Percentiles rank a stretch among this genome's conserved stretches.
Evolutionary conservation across 1,140 invertebrate species (phyloP).

Genomic region (Pantala flavescens): DNA sequence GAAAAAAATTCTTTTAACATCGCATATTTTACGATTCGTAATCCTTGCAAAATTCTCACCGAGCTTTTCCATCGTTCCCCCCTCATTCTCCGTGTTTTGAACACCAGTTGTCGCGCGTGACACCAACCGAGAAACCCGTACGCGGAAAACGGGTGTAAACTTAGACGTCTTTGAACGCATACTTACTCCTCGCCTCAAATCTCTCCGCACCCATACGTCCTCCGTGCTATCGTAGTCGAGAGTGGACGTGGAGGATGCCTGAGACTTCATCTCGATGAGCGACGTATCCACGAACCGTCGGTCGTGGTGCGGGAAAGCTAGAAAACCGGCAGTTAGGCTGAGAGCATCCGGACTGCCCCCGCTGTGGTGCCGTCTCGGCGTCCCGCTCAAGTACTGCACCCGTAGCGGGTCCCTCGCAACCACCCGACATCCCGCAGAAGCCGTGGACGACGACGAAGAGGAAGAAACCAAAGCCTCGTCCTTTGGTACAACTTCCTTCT

Average conservation of each 20-base stretch:
- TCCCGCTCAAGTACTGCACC: not conserved
- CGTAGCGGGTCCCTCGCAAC: not conserved
- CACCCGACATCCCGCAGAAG: not conserved
- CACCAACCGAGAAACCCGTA: too few relatives aligned
- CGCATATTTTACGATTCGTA: too few relatives aligned
- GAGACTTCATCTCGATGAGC: conserved; percentile 67
- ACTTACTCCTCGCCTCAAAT: not conserved
- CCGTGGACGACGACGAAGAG: not conserved
- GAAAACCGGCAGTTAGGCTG: not conserved
- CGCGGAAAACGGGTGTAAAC: too few relatives aligned
- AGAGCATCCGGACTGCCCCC: not conserved
- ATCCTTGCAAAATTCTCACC: too few relatives aligned
- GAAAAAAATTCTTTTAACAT: too few relatives aligned
- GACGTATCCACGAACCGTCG: conserved; percentile 69
- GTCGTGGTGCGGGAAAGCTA: conserved; percentile 55
- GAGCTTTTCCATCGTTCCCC: too few relatives aligned
- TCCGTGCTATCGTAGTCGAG: conserved; percentile 48
- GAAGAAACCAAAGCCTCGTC: not conserved
- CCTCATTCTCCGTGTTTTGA: too few relatives aligned
- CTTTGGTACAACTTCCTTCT: not conserved
- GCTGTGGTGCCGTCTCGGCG: not conserved
- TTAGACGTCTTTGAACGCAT: too few relatives aligned
- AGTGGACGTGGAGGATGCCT: conserved; percentile 49
- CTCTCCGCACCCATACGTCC: conserved; percentile 51
- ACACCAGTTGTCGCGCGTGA: too few relatives aligned